These are phyloP conservation scores for Petroica traversi DNA, from an alignment of 2,113 vertebrate genomes.

Conservation along the genomic window DNA sequence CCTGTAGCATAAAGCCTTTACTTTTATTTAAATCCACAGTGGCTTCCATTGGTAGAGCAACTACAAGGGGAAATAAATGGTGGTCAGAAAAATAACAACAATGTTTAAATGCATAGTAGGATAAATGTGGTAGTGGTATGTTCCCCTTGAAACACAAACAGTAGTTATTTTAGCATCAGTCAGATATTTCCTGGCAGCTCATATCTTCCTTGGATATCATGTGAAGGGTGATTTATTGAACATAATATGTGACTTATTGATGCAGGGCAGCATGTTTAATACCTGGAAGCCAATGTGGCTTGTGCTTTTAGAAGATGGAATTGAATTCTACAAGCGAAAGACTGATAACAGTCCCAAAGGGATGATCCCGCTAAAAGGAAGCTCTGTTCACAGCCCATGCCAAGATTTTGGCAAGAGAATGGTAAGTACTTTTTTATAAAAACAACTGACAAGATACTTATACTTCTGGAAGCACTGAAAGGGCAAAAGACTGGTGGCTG, in stretches of 20 bases:
- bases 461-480: background rate
- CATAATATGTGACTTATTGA: background rate
- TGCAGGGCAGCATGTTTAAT: conserved; percentile 89
- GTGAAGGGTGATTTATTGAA: background rate
- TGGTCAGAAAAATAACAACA: background rate
- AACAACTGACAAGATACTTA: background rate
- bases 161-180: background rate
- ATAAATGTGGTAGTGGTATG: background rate
- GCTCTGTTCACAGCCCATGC: conserved; percentile 82
- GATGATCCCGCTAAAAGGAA: conserved; percentile 92
- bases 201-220: background rate
- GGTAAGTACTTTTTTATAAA: conserved; percentile 71
- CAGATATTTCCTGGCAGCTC: background rate
- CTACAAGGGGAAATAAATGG: background rate
- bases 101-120: background rate
- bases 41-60: background rate
- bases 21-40: background rate
- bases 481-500: background rate
- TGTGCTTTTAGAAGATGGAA: conserved; percentile 88
- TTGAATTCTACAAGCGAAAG: conserved; percentile 95
- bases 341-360: conserved; percentile 89
- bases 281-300: conserved; percentile 94
- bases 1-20: background rate
- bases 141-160: background rate
- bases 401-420: conserved; percentile 89